Evolutionary conservation across 2,113 vertebrate genomes (phyloP), one percentile per base, ranked within the genome.

Genomic region (Pomatorhinus ruficollis): DNA sequence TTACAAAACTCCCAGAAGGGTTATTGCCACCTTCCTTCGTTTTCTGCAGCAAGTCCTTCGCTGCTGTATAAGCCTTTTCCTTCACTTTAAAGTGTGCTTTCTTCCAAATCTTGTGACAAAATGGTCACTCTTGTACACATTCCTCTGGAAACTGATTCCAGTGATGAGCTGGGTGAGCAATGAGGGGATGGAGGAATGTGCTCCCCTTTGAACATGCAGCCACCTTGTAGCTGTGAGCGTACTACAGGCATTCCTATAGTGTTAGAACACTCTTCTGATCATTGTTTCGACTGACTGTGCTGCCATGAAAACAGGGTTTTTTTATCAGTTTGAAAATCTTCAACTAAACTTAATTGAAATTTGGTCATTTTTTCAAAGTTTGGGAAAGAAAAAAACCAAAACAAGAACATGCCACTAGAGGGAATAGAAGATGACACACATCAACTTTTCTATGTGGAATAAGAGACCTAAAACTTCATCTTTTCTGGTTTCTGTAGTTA

Each of bases 41-140:
- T 68, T 87, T 52, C 69, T 49, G 3, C 69, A 57, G 31, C 0
- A 0, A 59, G 65, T 70, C 35, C 21, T 2, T 76, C 0, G 0
- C 49, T 65, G 35, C 44, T 2, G 0, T 22, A 24, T 37, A 35
- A 78, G n/a, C 19, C 30, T 78, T 91, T 87, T 57, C 39, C 56
- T 84, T 87, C 33, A 25, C 52, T 93, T 59, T 60, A 30, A 78
- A 49, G 25, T 49, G 15, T 74, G 25, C 25, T 89, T 94, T 33
- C 20, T 84, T 75, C 57, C 69, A 84, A 37, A 49, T n/a, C 15
- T 74, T 70, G 17, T 0, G 5, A 87, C 45, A 68, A 84, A 76
- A 24, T 2, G 0, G 13, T 54, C 2, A 1, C 6, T 78, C 22
- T 49, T 69, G 37, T 52, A 25, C 39, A 6, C 0, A 0, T 75